Evolutionary conservation across 2,113 vertebrate genomes (phyloP).

Genomic region (Jaculus jaculus): DNA sequence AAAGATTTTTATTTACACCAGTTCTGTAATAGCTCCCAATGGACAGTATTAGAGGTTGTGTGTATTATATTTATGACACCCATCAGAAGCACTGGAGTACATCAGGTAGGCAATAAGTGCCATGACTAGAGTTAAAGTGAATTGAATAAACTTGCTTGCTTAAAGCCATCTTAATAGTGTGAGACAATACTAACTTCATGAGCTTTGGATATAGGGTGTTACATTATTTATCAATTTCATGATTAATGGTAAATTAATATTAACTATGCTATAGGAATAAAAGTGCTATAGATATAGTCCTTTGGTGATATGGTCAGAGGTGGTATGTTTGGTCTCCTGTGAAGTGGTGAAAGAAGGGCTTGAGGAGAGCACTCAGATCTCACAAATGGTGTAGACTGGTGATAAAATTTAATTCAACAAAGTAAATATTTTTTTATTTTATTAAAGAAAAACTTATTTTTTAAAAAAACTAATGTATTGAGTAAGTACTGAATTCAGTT

Average conservation of each 20-base stretch:
- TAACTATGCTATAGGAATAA: fast-evolving
- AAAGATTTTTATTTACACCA: neutral
- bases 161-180: neutral
- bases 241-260: neutral
- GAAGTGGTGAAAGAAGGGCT: neutral
- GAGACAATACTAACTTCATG: neutral
- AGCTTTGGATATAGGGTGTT: neutral
- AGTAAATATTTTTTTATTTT: constrained; percentile 70
- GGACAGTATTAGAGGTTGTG: neutral
- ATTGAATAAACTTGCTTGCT: neutral
- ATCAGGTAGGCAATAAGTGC: neutral
- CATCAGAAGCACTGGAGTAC: neutral
- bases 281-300: neutral
- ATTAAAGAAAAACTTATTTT: neutral
- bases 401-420: constrained; percentile 26
- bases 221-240: neutral
- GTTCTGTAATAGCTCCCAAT: neutral
- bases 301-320: no score
- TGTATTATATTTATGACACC: neutral
- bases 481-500: constrained; percentile 71
- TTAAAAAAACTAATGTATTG: constrained; percentile 53
- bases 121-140: neutral
- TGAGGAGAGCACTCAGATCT: constrained; percentile 43
- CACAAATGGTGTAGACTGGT: constrained; percentile 63
- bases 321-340: neutral